These are phyloP conservation scores for Magallana ariakensis DNA, from an alignment of 1,140 invertebrate species.

Conservation along the genomic window DNA sequence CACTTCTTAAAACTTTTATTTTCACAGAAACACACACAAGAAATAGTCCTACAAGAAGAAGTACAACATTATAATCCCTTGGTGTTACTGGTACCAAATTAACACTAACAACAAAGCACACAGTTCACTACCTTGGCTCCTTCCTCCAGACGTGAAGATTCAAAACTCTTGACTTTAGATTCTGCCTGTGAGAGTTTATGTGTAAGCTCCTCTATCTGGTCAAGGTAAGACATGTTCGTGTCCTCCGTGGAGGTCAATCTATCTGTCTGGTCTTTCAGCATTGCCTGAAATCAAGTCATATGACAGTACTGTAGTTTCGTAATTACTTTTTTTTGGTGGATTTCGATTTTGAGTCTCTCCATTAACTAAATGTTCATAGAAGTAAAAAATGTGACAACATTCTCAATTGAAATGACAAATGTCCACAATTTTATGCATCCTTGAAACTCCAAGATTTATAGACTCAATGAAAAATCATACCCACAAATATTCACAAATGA, in stretches of 20 bases:
- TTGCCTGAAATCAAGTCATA: conserved; percentile 45
- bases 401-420: neutral
- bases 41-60: conserved; percentile 10
- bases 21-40: conserved; percentile 30
- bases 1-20: conserved; percentile 6
- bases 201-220: conserved; percentile 77
- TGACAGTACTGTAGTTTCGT: neutral
- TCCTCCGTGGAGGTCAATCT: conserved; percentile 65
- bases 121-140: conserved; percentile 72
- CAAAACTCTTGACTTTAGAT: conserved; percentile 70
- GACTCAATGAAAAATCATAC: no score
- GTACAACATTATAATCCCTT: neutral
- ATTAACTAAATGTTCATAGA: no score
- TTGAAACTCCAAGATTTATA: no score
- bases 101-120: neutral
- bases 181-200: conserved; percentile 75
- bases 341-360: neutral
- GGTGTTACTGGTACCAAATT: no score
- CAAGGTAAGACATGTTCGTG: conserved; percentile 70
- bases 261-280: conserved; percentile 59
- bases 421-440: no score
- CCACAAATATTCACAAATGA: no score
- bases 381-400: neutral
- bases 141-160: conserved; percentile 68
- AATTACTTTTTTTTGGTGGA: neutral